A percentile compares a stretch with the other conserved stretches of the same genome.
Conservation (phyloP, 2,888 invertebrate genomes). For the Tetrapedia diversipes region DNA sequence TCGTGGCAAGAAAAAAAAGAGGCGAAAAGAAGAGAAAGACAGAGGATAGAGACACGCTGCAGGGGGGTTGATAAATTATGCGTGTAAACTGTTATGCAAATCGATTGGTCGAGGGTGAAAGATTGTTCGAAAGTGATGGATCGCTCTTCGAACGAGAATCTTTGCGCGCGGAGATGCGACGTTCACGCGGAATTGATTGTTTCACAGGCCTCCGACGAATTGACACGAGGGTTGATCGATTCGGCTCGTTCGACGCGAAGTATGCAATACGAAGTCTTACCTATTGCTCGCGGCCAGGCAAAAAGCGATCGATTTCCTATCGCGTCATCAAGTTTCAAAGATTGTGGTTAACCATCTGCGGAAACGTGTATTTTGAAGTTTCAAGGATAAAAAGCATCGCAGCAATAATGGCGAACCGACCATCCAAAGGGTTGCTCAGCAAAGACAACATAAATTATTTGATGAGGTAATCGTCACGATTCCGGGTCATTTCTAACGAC, state of each 20-base stretch:
- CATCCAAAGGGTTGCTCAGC: conserved; percentile 43
- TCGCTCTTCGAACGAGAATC: conserved; percentile 16
- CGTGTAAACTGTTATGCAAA: conserved; percentile 79
- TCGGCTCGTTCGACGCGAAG: conserved; percentile 10
- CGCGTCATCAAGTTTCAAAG: too few relatives aligned
- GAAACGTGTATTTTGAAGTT: too few relatives aligned
- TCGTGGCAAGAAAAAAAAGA: conserved; percentile 46
- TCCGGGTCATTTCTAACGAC: neutral
- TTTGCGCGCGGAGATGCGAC: neutral
- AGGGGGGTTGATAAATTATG: conserved; percentile 72
- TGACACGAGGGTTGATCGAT: conserved; percentile 8
- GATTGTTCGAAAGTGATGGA: conserved; percentile 57
- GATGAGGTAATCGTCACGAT: conserved; percentile 69
- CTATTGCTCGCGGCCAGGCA: neutral
- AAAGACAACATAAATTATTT: conserved; percentile 75
- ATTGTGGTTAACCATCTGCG: too few relatives aligned
- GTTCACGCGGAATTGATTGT: conserved; percentile 30
- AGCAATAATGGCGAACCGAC: conserved; percentile 40
- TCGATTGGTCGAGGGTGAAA: conserved; percentile 61
- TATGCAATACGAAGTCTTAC: neutral
- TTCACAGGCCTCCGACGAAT: neutral
- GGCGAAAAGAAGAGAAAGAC: neutral
- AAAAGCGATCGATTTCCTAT: neutral
- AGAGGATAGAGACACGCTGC: conserved; percentile 4
- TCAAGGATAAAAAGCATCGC: too few relatives aligned